Conservation (phyloP, 2,797 vertebrate genomes). For the Rhinella marina region DNA sequence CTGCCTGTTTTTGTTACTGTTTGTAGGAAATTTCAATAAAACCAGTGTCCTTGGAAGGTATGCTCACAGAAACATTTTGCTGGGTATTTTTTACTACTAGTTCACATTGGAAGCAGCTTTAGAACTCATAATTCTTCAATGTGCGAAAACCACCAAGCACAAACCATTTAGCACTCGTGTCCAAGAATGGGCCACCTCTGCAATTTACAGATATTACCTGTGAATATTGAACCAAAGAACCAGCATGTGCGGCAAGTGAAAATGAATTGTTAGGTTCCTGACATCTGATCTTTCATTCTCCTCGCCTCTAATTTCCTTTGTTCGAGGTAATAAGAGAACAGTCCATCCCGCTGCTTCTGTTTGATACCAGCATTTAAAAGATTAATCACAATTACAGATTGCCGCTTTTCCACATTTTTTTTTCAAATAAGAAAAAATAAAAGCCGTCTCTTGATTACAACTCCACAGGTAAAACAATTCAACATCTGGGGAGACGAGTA, state of each 20-base stretch:
- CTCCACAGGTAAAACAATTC: conserved; percentile 58
- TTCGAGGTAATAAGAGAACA: conserved; percentile 69
- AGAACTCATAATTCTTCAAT: conserved; percentile 9
- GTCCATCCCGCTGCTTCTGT: conserved; percentile 62
- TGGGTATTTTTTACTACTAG: neutral
- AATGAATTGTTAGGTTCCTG: conserved; percentile 56
- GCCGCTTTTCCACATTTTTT: conserved; percentile 27
- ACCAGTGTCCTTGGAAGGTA: neutral
- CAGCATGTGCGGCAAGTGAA: neutral
- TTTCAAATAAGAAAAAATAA: conserved; percentile 19
- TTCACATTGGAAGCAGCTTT: neutral
- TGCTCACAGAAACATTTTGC: neutral
- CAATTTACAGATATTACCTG: neutral
- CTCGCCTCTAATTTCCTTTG: conserved; percentile 60
- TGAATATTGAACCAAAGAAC: neutral
- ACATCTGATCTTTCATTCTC: conserved; percentile 57
- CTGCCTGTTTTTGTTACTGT: neutral
- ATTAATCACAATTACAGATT: conserved; percentile 66
- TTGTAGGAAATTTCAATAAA: neutral
- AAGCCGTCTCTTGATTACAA: neutral
- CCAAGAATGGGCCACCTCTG: neutral
- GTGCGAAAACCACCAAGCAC: neutral
- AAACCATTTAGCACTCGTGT: neutral
- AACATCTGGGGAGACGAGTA: conserved; percentile 9
- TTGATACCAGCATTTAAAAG: conserved; percentile 64